Base-by-base conservation (phyloP, 2,113 vertebrate species). In the Onychostoma macrolepis region DNA sequence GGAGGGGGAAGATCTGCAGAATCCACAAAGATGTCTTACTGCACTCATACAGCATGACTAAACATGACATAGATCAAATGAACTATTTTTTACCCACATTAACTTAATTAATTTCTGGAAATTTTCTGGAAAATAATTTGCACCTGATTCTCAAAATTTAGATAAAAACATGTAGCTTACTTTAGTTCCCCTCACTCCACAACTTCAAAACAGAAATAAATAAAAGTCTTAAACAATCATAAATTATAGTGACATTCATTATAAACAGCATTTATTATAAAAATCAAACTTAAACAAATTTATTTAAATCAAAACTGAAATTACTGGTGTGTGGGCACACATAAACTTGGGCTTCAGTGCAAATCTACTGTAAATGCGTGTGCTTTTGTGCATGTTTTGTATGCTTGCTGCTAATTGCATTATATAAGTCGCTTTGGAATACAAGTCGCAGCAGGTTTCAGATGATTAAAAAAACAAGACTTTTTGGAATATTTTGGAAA, bases 1-100 rank as follows among this genome's bases (percentile, higher is more conserved):
- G 97, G 97, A 90, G 97, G 96, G 28, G 97, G 96, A 87, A 97
- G 96, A 95, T 97, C 97, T 97, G 84, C 2, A 80, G 21, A n/a
- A 75, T 48, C 28, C 30, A 88, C 1, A 80, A 4, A 41, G 26
- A 30, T 19, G 30, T 53, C 26, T 85, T 50, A 36, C 38, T 65
- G 41, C 8, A 50, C 38, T 83, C 26, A 21, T 9, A 48, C 9
- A 26, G 28, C 1, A 3, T 80, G 30, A 79, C 56, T n/a, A 36
- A 24, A 75, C 48, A 50, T 13, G 24, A 65, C 13, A 26, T 12
- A 43, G 24, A 45, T 17, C 48, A 53, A 30, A 6, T 76, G 0
- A 76, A 17, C 24, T 28, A 43, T 9, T 36, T 41, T 45, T n/a
- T 3, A 11, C 48, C 50, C n/a, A 48, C 11, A 26, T 76, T 36